Evolutionary conservation across 2,888 invertebrate species (phyloP).

Genomic region (Euphydryas editha): DNA sequence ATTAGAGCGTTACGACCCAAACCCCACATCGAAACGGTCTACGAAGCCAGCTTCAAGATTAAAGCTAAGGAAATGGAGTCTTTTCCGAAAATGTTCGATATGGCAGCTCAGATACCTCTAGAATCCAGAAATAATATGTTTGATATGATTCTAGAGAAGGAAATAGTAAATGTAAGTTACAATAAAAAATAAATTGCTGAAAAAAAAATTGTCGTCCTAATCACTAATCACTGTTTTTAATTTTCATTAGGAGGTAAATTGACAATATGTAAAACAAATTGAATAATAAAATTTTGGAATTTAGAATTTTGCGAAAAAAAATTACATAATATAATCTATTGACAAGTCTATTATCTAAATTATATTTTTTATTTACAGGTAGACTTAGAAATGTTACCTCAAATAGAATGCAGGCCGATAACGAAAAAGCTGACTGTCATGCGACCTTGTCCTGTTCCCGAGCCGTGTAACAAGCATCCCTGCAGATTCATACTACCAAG

Average conservation of each 20-base stretch:
- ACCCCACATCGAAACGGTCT: slow-evolving; percentile 60
- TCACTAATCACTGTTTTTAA: too few species aligned
- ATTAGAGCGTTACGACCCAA: slow-evolving; percentile 64
- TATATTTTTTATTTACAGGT: slow-evolving; percentile 53
- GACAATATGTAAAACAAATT: too few species aligned
- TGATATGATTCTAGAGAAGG: slow-evolving; percentile 51
- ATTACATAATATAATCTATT: too few species aligned
- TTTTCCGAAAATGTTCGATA: slow-evolving; percentile 56
- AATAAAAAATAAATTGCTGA: not conserved
- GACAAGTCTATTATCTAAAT: not conserved
- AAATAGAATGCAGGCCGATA: slow-evolving; percentile 49
- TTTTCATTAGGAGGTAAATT: too few species aligned
- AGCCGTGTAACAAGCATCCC: slow-evolving; percentile 68
- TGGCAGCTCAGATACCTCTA: slow-evolving; percentile 69
- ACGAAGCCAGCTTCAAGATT: slow-evolving; percentile 65
- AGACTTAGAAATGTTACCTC: slow-evolving; percentile 55
- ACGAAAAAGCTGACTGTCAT: slow-evolving; percentile 50
- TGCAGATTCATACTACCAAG: slow-evolving; percentile 68
- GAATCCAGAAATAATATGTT: slow-evolving; percentile 46
- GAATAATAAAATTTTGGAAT: too few species aligned
- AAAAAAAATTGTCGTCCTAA: too few species aligned
- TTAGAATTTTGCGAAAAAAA: too few species aligned
- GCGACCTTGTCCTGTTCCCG: slow-evolving; percentile 51
- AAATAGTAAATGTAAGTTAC: slow-evolving; percentile 63
- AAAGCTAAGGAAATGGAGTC: slow-evolving; percentile 51